Evolutionary conservation across 2,888 invertebrate genomes (phyloP), one percentile per base, ranked within the genome.

Genomic region (Pedicia rivosa): DNA sequence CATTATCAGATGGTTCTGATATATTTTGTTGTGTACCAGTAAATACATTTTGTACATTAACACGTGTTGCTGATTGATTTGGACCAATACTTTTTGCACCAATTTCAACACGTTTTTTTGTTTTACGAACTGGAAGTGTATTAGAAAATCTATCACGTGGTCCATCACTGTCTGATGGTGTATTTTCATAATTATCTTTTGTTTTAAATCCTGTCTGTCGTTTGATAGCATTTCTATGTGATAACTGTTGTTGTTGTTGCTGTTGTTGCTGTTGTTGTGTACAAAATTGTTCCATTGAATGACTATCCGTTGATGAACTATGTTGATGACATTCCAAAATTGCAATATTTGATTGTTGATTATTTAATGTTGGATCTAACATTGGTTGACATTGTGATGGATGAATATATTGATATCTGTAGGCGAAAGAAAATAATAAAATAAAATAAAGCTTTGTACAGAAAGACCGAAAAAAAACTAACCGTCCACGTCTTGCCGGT

Each of bases 151-250:
- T 55, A 44, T 68, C 67, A 10, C 49, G 37, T 22, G 28, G 28
- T 15, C 33, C 38, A 38, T 59, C 59, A 36, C 59, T 59, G 44
- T 68, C 68, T 15, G 64, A 65, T 2, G 60, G 61, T 1, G 68
- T 66, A 40, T 70, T 70, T 49, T 69, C 70, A 40, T 69, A 70
- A 41, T 68, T 67, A 39, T 65, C 64, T 49, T 65, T 65, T 36
- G 53, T 56, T 34, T 52, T 53, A 24, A 54, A 50, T 14, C 53
- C 52, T 12, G 46, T 42, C 42, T 57, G 48, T 52, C 57, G 30
- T 56, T 63, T 39, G 52, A 56, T 47, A 56, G 56, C 42, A n/a
- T 25, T 14, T 4, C 27, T 35, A 17, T 10, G 12, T 9, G 12
- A 3, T 15, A 16, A 12, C 19, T 29, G 20, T 12, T 33, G 15